These are phyloP conservation scores for Dasyornis broadbenti DNA, from an alignment of 2,113 vertebrate genomes.

Conservation along the genomic window DNA sequence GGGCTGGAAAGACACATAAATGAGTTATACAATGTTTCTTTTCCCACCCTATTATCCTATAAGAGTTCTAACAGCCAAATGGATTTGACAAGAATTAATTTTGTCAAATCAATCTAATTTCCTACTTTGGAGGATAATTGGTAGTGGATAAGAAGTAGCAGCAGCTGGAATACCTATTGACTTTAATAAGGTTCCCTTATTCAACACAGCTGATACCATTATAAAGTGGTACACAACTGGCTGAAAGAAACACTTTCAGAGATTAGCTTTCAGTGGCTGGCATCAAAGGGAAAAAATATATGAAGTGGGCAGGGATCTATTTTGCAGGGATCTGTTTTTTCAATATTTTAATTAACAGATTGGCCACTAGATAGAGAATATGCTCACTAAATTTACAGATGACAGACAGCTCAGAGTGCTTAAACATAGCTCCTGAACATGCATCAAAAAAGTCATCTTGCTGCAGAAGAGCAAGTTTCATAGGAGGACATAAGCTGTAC, in stretches of 20 bases:
- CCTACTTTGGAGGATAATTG: background rate
- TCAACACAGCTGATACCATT: background rate
- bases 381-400: background rate
- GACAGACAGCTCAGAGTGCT: background rate
- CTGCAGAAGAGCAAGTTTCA: background rate
- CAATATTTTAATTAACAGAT: slow-evolving; percentile 30
- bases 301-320: background rate
- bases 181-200: background rate
- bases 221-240: background rate
- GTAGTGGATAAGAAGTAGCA: background rate
- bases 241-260: background rate
- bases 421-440: background rate
- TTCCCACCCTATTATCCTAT: background rate
- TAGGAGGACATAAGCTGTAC: background rate
- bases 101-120: slow-evolving; percentile 13
- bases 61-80: background rate
- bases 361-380: background rate
- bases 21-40: background rate
- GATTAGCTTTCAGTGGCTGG: background rate
- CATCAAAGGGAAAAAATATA: background rate
- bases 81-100: slow-evolving; percentile 35
- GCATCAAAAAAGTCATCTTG: background rate
- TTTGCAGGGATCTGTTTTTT: background rate
- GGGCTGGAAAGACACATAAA: background rate
- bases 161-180: background rate